Evolutionary conservation across 2,888 invertebrate genomes (phyloP), one percentile per base, ranked within the genome.

Genomic region (Coronaproctus castanopsis): DNA sequence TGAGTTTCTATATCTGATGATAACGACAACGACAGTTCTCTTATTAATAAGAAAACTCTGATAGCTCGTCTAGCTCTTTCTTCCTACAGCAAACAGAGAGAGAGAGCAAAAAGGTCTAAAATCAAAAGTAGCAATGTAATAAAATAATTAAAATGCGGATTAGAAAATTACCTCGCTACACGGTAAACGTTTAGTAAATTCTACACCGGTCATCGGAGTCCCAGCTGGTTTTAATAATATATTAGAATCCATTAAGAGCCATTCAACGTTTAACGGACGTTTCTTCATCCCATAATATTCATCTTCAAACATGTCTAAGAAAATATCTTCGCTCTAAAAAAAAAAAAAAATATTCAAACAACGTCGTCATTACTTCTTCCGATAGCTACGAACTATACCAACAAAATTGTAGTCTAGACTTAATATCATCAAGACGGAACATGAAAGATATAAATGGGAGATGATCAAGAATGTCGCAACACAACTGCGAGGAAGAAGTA

Each of bases 241-340:
- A 58, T 88, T 88, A 55, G 92, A 88, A 72, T 98, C 97, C 89
- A 93, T 93, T 73, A 92, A 90, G 64, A 98, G 72, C 80, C 89
- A 91, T 71, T 96, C 95, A 1, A 96, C 91, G 72, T 90, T 91
- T 57, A 92, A 71, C 1, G 83, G 82, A 20, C 82, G 78, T 70
- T 87, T 89, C 65, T 83, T 83, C 80, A 96, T 87, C 73, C 95
- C 92, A 69, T 75, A 76, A 73, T 67, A 80, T 77, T 98, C 97
- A 71, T 96, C 93, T 73, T 98, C 97, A 72, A 98, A 98, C 81
- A 98, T 87, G 71, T 98, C 97, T 61, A 97, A 75, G 74, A 98
- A 98, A 67, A 97, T 92, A 69, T 97, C 96, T 74, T 97, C 96
- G 67, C 89, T 88, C 79, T 80, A 69, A 14, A 63, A 71, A 61